Base-by-base conservation (phyloP, 2,888 invertebrate genomes). In the Stenodera caucasica region DNA sequence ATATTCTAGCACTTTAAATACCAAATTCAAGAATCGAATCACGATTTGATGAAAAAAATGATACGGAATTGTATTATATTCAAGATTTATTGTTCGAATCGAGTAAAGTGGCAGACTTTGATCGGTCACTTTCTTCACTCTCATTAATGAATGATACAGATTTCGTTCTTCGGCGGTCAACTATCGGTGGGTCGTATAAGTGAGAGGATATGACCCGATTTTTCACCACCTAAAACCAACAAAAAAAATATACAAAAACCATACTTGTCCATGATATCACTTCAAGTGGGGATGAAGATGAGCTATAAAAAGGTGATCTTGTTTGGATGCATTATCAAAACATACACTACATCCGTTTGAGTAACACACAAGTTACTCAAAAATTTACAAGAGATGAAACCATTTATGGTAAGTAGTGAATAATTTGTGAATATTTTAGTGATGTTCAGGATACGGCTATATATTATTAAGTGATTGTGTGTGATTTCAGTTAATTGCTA, bases 381-480 rank as follows among this genome's bases (percentile, higher is more conserved):
- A 18, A 35, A 35, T 3, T 37, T 15, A 29, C 32, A 75, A 63
- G 64, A 77, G 64, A 77, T 77, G 77, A 75, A 71, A 72, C 70
- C 72, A 64, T 73, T 75, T 59, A 72, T 75, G 74, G 77, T 77
- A 76, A 77, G 77, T 77, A 68, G 15, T 37, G 12, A 45, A 61
- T 54, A 52, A 18, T 23, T 26, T 35, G 57, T 57, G 64, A 15
- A 40, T 33, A 54, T 15, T n/a, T n/a, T 18, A 49, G 5, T n/a
- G 32, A 33, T 33, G 58, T 23, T 56, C 33, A 37, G 18, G 5
- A n/a, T 18, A 14, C 23, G 49, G 26, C n/a, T n/a, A n/a, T n/a
- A n/a, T n/a, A 40, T 30, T 68, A 23, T 30, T 7, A 37, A 55
- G 58, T 54, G 55, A n/a, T 32, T 45, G 45, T 45, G 23, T 45